A percentile compares a stretch with the other conserved stretches of the same genome.
These are phyloP conservation scores for Arrhamphus sclerolepis DNA, from an alignment of 2,797 vertebrate genomes.

Conservation along the genomic window DNA sequence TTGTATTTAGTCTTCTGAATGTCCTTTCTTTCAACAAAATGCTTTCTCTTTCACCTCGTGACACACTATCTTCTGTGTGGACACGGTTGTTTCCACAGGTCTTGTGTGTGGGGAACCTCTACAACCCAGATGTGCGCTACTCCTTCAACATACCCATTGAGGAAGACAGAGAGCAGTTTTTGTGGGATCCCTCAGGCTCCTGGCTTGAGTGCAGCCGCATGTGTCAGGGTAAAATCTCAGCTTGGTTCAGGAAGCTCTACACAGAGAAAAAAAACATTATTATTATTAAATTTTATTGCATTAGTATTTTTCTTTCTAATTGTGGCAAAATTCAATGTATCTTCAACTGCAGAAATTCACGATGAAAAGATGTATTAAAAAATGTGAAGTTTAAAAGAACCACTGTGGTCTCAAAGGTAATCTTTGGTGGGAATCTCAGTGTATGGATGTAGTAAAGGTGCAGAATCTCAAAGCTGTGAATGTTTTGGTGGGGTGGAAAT, in stretches of 20 bases:
- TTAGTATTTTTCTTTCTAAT: no score
- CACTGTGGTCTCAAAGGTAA: no score
- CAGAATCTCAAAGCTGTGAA: no score
- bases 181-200: constrained; percentile 89
- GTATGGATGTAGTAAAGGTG: no score
- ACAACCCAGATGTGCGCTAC: constrained; percentile 94
- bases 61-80: neutral
- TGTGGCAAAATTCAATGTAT: no score
- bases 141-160: constrained; percentile 93
- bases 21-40: neutral
- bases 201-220: constrained; percentile 93
- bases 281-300: no score
- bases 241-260: neutral
- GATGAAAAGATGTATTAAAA: no score
- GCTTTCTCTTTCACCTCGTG: neutral
- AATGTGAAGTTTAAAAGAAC: no score
- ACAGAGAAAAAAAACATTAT: no score
- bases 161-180: constrained; percentile 84
- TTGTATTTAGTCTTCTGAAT: neutral
- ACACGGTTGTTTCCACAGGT: constrained; percentile 80
- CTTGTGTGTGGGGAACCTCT: constrained; percentile 94
- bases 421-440: no score
- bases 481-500: no score
- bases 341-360: no score
- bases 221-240: constrained; percentile 87